Evolutionary conservation across 2,797 vertebrate species (phyloP).

Genomic region (Bucorvus abyssinicus): DNA sequence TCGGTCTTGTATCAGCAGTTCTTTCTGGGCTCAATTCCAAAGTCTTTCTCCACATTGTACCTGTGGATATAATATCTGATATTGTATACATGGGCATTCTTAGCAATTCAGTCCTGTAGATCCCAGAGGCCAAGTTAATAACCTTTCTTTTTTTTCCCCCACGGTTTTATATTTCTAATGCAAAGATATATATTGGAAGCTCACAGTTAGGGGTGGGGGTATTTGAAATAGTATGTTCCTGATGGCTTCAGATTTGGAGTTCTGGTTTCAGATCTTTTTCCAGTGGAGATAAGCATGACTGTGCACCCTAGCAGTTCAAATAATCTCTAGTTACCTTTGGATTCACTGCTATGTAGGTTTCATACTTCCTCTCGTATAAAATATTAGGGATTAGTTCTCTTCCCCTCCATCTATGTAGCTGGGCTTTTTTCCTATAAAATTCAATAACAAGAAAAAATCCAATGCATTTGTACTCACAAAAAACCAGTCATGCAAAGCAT

Average conservation of each 20-base stretch:
- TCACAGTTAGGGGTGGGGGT: not conserved
- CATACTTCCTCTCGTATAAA: not conserved
- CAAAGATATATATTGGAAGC: not conserved
- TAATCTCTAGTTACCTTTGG: not conserved
- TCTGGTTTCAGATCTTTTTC: not conserved
- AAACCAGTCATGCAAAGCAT: conserved; percentile 40
- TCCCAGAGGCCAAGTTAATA: conserved; percentile 11
- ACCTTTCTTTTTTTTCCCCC: not conserved
- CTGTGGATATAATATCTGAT: not conserved
- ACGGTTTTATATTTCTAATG: not conserved
- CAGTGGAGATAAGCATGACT: not conserved
- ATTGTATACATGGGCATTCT: not conserved
- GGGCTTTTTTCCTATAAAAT: not conserved
- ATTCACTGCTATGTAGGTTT: not conserved
- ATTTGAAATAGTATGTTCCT: not conserved
- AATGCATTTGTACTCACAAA: conserved; percentile 23
- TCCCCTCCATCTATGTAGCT: not conserved
- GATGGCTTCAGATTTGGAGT: not conserved
- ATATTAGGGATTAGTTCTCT: conserved; percentile 13
- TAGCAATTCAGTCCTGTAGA: conserved; percentile 5
- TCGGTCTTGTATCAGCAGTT: not conserved
- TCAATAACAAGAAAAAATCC: conserved; percentile 13
- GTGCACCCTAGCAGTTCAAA: not conserved
- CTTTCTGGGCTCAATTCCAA: conserved; percentile 44
- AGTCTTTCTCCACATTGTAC: not conserved